Conservation (phyloP, 2,888 invertebrate genomes). For the Xanthia icteritia region DNA sequence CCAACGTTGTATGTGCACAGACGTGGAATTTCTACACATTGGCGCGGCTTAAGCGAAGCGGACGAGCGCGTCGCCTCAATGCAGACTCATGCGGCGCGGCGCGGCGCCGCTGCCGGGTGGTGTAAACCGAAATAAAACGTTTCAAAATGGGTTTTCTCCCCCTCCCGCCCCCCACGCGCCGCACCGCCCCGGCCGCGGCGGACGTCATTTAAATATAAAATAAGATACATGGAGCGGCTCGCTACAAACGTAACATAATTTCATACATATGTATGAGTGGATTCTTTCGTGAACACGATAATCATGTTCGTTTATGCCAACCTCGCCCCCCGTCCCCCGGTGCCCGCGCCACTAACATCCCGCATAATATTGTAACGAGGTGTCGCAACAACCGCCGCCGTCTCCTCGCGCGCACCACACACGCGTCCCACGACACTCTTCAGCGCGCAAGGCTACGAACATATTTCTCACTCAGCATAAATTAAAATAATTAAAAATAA, state of each 20-base stretch:
- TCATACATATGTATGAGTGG: conserved; percentile 71
- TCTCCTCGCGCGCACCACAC: not conserved
- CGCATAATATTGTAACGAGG: conserved; percentile 46
- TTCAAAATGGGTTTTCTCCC: conserved; percentile 31
- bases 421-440: conserved; percentile 13
- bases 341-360: conserved; percentile 24
- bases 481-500: conserved; percentile 13
- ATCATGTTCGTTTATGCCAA: conserved; percentile 58
- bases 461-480: conserved; percentile 5
- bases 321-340: not conserved
- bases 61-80: conserved; percentile 16
- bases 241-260: conserved; percentile 60
- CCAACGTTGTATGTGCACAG: not conserved
- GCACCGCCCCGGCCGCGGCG: not conserved
- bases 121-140: conserved; percentile 34
- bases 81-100: not conserved
- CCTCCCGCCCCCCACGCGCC: not conserved
- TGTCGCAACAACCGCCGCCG: conserved; percentile 23
- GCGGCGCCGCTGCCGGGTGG: not conserved
- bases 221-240: conserved; percentile 47
- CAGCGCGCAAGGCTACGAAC: not conserved
- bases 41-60: conserved; percentile 15
- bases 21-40: conserved; percentile 3
- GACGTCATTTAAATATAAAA: conserved; percentile 65
- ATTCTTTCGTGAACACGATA: conserved; percentile 63